Base-by-base conservation (phyloP, 2,113 vertebrate genomes). In the Delphinapterus leucas region DNA sequence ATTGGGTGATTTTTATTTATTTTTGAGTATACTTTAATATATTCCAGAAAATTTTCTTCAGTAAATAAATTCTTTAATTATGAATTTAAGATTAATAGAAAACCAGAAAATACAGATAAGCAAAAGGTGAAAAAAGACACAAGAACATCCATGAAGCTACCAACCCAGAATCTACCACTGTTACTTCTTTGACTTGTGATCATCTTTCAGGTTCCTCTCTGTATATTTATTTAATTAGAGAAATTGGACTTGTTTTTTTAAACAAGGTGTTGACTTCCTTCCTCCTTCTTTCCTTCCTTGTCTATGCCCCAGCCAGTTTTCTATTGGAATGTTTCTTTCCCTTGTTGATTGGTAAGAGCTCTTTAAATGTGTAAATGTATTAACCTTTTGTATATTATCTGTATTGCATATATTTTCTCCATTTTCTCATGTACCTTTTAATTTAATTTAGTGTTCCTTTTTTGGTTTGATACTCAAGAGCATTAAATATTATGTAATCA, bases 361-460 rank as follows among this genome's bases (percentile, higher is more conserved):
- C 68, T 87, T 87, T 86, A 95, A 92, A 76, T 55, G 68, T 81
- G 17, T 70, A 76, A 76, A 61, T 81, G n/a, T 65, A 65, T 93
- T 81, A 90, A 82, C 12, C 1, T 83, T 90, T 96, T 90, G 9
- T 83, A 38, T 70, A 15, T 63, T 41, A 61, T 47, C 13, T 90
- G 10, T 83, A 15, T 83, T 95, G 61, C 13, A 33, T 67, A 4
- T 36, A 87, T 83, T 91, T 93, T 31, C 8, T 18, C 5, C 20
- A 82, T 36, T 87, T 93, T 93, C 44, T 87, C 33, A 79, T 38
- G 44, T 65, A 20, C 28, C 25, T 96, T 94, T 89, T 85, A 68
- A 85, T 94, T 89, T 85, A 74, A 85, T 36, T 90, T 65, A 87
- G 61, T 41, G 58, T 89, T 85, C 17, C 71, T 65, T 94, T 83